Conservation (phyloP, 2,113 vertebrate genomes). For the Propithecus coquereli region DNA sequence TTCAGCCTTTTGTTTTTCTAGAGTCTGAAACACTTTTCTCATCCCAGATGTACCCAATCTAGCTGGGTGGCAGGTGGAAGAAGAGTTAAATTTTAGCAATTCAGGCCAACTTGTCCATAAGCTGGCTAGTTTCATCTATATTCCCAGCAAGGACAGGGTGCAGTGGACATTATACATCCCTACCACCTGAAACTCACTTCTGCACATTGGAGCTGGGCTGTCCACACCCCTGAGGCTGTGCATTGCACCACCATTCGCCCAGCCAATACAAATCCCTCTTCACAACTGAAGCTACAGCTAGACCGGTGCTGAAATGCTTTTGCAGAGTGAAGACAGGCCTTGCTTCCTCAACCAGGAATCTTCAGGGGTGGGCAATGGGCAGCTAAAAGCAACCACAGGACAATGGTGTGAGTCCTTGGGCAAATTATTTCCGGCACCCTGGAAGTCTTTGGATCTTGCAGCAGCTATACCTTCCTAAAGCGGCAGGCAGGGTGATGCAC, state of each 20-base stretch:
- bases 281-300: constrained; percentile 79
- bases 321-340: constrained; percentile 69
- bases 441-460: not conserved
- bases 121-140: not conserved
- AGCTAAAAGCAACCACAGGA: not conserved
- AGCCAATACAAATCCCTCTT: constrained; percentile 77
- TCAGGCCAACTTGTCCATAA: not conserved
- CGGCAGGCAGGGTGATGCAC: not conserved
- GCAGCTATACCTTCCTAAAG: not conserved
- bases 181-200: constrained; percentile 61
- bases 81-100: not conserved
- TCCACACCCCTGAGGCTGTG: constrained; percentile 69
- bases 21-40: not conserved
- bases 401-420: not conserved
- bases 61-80: not conserved
- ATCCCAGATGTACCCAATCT: not conserved
- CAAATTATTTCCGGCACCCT: not conserved
- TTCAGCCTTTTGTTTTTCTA: not conserved
- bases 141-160: not conserved
- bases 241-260: constrained; percentile 67
- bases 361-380: not conserved
- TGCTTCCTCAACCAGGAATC: constrained; percentile 4
- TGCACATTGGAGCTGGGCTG: constrained; percentile 76
- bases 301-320: constrained; percentile 70
- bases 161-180: no score